phyloP scores from a whole-genome alignment of 2,888 invertebrate genomes.

The Willowsia nigromaculata region DNA sequence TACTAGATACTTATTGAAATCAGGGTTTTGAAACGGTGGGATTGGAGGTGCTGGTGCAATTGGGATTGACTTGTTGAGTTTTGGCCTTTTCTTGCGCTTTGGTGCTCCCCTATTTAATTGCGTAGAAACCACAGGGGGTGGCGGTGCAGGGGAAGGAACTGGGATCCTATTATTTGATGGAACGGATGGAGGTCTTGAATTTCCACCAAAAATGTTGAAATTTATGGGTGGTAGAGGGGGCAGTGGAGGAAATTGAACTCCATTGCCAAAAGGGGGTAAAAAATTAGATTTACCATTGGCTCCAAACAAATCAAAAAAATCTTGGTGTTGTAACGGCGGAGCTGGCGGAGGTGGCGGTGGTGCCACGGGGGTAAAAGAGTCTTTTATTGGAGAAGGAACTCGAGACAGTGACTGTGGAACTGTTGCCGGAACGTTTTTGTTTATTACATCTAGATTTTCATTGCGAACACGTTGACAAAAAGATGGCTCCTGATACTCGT shows the following conservation, averaged over 20 bases:
- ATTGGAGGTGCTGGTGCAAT: background rate
- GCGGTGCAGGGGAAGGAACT: background rate
- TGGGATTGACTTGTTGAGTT: too few relatives aligned
- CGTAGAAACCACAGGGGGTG: background rate
- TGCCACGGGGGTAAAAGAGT: background rate
- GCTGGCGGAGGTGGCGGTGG: background rate
- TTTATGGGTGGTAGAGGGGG: background rate
- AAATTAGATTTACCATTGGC: background rate
- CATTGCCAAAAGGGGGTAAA: background rate
- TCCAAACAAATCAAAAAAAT: background rate
- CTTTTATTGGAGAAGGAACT: background rate
- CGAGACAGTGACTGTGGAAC: background rate
- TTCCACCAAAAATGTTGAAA: background rate
- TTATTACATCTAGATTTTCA: background rate
- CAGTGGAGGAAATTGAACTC: background rate
- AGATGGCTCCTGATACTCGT: constrained; percentile 18
- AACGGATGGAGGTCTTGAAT: background rate
- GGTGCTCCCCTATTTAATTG: background rate
- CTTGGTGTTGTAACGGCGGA: background rate
- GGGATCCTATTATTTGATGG: background rate
- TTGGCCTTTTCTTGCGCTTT: too few relatives aligned
- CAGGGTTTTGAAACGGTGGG: background rate
- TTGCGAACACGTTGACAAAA: background rate
- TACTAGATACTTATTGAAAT: background rate
- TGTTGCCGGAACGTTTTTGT: background rate